Evolutionary conservation across 1,140 invertebrate genomes (phyloP).

Genomic region (Drosophila littoralis): DNA sequence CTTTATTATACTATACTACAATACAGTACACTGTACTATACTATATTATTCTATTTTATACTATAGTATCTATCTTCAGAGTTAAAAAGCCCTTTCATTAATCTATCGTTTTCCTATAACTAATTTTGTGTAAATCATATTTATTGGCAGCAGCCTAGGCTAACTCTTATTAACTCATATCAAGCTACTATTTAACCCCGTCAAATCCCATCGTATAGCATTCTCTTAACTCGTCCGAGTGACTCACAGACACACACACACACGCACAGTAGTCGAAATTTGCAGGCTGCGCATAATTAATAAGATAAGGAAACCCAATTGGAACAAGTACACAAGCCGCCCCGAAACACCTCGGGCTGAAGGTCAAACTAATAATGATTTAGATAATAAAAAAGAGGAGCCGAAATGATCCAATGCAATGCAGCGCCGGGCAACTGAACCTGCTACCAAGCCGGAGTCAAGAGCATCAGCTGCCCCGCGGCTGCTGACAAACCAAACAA

Average conservation of each 20-base stretch:
- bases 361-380: conserved; percentile 83
- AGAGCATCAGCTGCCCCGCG: conserved; percentile 18
- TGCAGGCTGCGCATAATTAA: conserved; percentile 65
- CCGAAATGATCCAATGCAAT: conserved; percentile 9
- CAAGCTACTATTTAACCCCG: not conserved
- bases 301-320: conserved; percentile 68
- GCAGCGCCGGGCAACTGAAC: conserved; percentile 47
- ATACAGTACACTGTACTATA: no score
- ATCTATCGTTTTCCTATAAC: no score
- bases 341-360: conserved; percentile 61
- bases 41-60: no score
- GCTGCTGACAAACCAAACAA: conserved; percentile 74
- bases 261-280: conserved; percentile 63
- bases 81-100: no score
- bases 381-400: conserved; percentile 63
- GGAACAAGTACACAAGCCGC: conserved; percentile 37
- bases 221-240: conserved; percentile 9
- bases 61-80: no score
- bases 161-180: not conserved
- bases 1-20: no score
- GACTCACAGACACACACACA: conserved; percentile 61
- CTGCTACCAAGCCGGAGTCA: conserved; percentile 36
- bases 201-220: not conserved
- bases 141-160: not conserved
- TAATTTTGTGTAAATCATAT: no score